Percentiles rank a stretch among this genome's conserved stretches.
These are phyloP conservation scores for Ptilonorhynchus violaceus DNA, from an alignment of 2,113 vertebrate genomes.

Conservation along the genomic window DNA sequence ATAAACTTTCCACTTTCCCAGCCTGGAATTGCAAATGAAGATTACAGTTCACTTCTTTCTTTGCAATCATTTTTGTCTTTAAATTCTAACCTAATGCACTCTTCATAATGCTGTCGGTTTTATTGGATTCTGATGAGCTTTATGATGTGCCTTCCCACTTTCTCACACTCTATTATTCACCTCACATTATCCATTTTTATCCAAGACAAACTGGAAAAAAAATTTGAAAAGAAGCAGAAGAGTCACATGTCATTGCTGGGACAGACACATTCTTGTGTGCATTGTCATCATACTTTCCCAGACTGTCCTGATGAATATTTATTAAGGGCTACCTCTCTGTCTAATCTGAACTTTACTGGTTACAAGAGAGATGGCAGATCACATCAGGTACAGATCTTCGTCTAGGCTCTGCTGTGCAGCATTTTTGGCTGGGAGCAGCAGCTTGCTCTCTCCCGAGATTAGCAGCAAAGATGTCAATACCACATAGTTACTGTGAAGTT, in stretches of 20 bases:
- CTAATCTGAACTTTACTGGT: neutral
- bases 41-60: neutral
- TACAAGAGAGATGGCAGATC: neutral
- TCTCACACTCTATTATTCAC: neutral
- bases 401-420: neutral
- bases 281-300: neutral
- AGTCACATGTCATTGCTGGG: neutral
- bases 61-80: neutral
- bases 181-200: neutral
- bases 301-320: neutral
- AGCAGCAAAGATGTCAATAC: neutral
- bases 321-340: neutral
- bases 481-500: neutral
- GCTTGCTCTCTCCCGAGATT: neutral
- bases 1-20: neutral
- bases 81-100: neutral
- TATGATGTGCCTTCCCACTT: neutral
- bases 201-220: neutral
- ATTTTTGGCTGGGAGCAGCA: neutral
- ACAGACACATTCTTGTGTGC: neutral
- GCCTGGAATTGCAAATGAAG: neutral
- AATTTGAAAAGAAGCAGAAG: neutral
- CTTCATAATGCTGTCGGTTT: neutral
- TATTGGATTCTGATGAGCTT: neutral
- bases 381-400: neutral